Percentiles rank a stretch among this genome's conserved stretches.
These are phyloP conservation scores for Taphrorychus bicolor DNA, from an alignment of 2,888 invertebrate species.

Conservation along the genomic window DNA sequence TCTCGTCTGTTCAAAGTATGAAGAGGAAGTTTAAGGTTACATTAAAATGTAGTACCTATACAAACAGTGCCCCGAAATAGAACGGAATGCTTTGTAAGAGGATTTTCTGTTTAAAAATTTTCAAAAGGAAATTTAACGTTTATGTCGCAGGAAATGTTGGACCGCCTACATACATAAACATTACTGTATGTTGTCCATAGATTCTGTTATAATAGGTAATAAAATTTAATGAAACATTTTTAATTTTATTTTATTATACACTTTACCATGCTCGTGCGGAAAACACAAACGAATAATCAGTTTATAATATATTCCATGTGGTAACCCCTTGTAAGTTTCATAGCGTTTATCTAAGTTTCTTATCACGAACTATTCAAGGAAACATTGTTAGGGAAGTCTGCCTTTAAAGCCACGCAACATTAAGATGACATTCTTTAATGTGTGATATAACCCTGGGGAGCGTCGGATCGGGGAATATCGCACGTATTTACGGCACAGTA, in stretches of 20 bases:
- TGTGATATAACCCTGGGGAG: not conserved
- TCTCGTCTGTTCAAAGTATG: not conserved
- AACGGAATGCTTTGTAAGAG: not conserved
- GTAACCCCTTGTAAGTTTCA: not conserved
- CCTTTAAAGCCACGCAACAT: not conserved
- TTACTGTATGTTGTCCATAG: not conserved
- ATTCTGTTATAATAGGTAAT: not conserved
- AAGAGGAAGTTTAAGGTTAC: not conserved
- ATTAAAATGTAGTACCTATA: not conserved
- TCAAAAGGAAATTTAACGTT: too few species aligned
- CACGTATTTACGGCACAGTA: not conserved
- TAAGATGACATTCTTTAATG: not conserved
- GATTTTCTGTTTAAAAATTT: not conserved
- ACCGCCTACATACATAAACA: not conserved
- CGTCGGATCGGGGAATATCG: not conserved
- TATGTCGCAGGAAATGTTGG: not conserved
- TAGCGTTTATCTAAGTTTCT: not conserved
- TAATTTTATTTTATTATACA: not conserved
- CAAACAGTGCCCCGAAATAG: not conserved
- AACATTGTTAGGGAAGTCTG: not conserved
- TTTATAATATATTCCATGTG: not conserved
- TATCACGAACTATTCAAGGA: not conserved
- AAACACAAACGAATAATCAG: not conserved
- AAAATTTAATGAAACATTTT: not conserved
- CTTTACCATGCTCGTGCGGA: not conserved